Conservation (phyloP, 2,113 vertebrate genomes). For the Tenrec ecaudatus region DNA sequence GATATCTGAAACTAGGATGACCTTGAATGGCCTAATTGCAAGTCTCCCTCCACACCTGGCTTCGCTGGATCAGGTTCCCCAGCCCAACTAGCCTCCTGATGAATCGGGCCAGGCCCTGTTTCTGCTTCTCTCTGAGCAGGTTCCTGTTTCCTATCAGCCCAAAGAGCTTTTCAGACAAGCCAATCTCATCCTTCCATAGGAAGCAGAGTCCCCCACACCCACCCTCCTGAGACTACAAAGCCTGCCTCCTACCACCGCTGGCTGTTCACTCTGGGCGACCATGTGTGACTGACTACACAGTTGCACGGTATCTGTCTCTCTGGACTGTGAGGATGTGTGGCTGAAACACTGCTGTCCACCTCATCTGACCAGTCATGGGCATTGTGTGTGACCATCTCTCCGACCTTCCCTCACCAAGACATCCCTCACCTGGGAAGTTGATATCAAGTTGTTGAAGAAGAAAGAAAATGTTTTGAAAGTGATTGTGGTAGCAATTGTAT, state of each 20-base stretch:
- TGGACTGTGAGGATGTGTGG: neutral
- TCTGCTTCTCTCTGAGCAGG: neutral
- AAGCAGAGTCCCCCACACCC: neutral
- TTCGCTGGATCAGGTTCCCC: neutral
- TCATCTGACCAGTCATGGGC: neutral
- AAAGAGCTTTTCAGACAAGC: neutral
- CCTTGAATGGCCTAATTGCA: neutral
- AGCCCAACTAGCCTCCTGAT: neutral
- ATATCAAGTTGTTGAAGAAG: too few species aligned
- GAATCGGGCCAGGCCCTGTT: neutral
- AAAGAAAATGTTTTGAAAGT: too few species aligned
- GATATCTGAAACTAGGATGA: neutral
- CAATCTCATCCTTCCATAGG: neutral
- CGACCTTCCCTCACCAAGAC: neutral
- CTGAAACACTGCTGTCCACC: neutral
- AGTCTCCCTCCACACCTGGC: neutral
- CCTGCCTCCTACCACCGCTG: neutral
- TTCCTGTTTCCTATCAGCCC: neutral
- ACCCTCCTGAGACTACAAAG: neutral
- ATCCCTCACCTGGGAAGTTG: neutral
- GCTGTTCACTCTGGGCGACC: neutral
- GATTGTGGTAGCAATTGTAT: too few species aligned
- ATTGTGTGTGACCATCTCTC: neutral
- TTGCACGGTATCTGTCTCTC: neutral
- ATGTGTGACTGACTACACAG: neutral